A percentile compares a stretch with the other conserved stretches of the same genome.
These are phyloP conservation scores for Cyrtorhinus lividipennis DNA, from an alignment of 1,140 invertebrate species.

Conservation along the genomic window DNA sequence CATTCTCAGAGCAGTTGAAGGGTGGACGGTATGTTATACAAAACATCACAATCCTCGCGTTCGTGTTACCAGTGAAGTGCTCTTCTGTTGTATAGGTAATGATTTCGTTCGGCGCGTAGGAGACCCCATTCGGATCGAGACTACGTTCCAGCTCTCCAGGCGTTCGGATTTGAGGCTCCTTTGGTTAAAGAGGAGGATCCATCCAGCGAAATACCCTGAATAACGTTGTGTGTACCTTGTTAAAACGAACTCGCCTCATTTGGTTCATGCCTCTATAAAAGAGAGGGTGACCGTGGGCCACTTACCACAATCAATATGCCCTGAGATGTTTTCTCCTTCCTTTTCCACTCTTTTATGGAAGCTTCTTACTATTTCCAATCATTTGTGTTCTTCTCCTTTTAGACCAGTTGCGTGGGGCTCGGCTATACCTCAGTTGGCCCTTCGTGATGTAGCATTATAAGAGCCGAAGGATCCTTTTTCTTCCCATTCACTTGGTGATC, in stretches of 20 bases:
- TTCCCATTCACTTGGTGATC: background rate
- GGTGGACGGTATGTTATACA: background rate
- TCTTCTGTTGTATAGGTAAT: too few species aligned
- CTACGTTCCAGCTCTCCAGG: background rate
- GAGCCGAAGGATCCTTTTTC: background rate
- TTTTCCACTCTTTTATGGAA: background rate
- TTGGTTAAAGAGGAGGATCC: slow-evolving; percentile 1
- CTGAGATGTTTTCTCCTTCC: background rate
- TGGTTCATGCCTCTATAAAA: background rate
- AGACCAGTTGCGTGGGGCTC: background rate
- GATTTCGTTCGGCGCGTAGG: too few species aligned
- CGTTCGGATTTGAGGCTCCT: background rate
- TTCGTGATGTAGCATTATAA: slow-evolving; percentile 7
- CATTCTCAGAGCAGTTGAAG: background rate
- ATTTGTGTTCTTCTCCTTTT: slow-evolving; percentile 11
- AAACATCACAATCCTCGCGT: background rate
- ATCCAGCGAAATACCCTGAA: background rate
- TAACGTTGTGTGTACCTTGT: slow-evolving; percentile 12
- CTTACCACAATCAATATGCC: slow-evolving; percentile 8
- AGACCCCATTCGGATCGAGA: background rate
- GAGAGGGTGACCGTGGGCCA: background rate
- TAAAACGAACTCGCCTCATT: slow-evolving; percentile 11
- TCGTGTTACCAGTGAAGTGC: background rate
- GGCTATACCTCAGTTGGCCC: slow-evolving; percentile 1
- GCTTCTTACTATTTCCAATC: slow-evolving; percentile 5